phyloP scores from a whole-genome alignment of 2,888 invertebrate species.

The Spisula solida region DNA sequence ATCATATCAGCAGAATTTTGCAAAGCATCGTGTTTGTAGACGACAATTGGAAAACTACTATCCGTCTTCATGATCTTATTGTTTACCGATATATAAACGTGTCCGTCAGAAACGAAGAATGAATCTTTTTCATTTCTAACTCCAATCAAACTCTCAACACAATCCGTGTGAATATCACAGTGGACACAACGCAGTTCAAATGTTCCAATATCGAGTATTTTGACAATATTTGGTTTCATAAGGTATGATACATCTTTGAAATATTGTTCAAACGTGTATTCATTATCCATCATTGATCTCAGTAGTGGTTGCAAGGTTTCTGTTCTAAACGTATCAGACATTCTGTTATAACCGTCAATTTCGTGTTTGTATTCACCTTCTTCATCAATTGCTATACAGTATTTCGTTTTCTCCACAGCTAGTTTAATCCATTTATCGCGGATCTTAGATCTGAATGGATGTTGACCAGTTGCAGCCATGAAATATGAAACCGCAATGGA shows the following conservation, averaged over 20 bases:
- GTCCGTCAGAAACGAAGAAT: background rate
- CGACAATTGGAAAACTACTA: background rate
- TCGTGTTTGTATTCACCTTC: slow-evolving; percentile 22
- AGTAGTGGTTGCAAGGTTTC: slow-evolving; percentile 12
- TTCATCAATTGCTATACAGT: slow-evolving; percentile 12
- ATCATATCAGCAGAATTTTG: background rate
- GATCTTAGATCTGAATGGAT: background rate
- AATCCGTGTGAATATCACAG: background rate
- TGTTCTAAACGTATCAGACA: background rate
- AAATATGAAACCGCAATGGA: slow-evolving; percentile 4
- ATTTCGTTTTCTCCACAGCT: slow-evolving; percentile 17
- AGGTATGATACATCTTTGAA: background rate
- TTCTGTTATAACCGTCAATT: slow-evolving; percentile 1
- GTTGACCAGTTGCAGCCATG: slow-evolving; percentile 15
- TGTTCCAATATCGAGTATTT: background rate
- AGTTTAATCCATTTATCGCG: slow-evolving; percentile 24
- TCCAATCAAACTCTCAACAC: background rate
- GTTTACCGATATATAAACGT: background rate
- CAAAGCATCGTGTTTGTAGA: background rate
- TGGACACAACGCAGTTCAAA: background rate
- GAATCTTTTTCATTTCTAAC: background rate
- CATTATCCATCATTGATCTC: background rate
- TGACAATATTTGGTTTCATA: background rate
- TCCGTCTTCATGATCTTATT: background rate
- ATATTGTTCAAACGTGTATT: slow-evolving; percentile 25